Percentiles rank a stretch among this genome's conserved stretches.
phyloP scores from a whole-genome alignment of 2,113 vertebrate genomes.

The Tragelaphus scriptus region DNA sequence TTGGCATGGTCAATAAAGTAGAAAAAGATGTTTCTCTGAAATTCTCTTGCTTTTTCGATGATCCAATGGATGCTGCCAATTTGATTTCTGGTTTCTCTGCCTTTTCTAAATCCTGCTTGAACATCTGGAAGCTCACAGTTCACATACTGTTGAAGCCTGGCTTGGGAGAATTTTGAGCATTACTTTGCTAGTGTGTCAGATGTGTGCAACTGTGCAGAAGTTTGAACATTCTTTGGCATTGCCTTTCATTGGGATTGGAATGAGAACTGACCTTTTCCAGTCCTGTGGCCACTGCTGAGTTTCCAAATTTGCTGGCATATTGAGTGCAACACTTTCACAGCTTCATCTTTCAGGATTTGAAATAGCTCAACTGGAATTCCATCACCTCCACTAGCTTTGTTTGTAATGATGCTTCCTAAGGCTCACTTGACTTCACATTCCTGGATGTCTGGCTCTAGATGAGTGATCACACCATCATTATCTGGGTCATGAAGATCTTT shows the following conservation, averaged over 20 bases:
- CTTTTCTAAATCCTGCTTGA: not conserved
- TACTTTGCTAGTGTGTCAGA: not conserved
- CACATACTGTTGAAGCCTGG: not conserved
- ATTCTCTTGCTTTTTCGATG: not conserved
- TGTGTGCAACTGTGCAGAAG: not conserved
- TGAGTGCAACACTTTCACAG: not conserved
- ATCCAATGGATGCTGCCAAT: not conserved
- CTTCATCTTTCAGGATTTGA: not conserved
- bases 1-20: not conserved
- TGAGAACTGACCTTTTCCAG: not conserved
- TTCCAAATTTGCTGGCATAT: not conserved
- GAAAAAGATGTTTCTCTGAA: not conserved
- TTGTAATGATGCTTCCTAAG: not conserved
- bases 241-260: not conserved
- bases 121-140: not conserved
- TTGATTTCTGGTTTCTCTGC: not conserved
- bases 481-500: not conserved
- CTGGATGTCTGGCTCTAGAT: not conserved
- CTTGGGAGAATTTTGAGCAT: not conserved
- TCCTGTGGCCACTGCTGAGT: not conserved
- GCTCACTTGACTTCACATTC: not conserved
- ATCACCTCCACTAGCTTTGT: not conserved
- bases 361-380: not conserved
- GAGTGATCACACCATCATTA: not conserved
- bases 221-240: not conserved